phyloP scores from a whole-genome alignment of 2,888 invertebrate genomes.

The Lissonota sp. region DNA sequence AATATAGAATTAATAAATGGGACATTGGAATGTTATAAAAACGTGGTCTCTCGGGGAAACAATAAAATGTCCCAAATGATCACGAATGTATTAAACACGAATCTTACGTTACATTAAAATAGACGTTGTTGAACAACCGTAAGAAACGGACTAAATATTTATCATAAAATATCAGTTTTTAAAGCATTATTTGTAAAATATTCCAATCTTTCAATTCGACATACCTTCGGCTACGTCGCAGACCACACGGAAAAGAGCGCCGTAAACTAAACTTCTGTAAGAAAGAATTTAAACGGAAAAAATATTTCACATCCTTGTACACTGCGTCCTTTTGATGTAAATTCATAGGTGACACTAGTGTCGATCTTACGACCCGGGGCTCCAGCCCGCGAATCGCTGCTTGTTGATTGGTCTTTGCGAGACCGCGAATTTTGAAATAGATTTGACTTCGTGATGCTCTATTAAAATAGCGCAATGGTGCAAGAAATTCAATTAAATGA shows the following conservation, averaged over 20 bases:
- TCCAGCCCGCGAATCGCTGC: no score
- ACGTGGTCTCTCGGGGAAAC: slow-evolving; percentile 18
- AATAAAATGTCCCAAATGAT: slow-evolving; percentile 3
- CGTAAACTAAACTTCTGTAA: slow-evolving; percentile 39
- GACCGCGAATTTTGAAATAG: no score
- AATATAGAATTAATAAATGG: neutral
- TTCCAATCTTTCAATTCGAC: slow-evolving; percentile 59
- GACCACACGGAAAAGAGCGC: slow-evolving; percentile 70
- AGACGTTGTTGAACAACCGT: neutral
- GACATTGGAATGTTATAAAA: slow-evolving; percentile 20
- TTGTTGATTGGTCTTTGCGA: no score
- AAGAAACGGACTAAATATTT: slow-evolving; percentile 18
- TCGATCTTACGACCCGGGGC: no score
- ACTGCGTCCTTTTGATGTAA: no score
- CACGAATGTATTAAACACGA: slow-evolving; percentile 10
- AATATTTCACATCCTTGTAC: no score
- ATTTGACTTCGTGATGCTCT: no score
- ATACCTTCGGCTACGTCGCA: slow-evolving; percentile 74
- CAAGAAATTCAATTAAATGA: no score
- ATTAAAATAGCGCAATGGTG: no score
- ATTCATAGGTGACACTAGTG: no score
- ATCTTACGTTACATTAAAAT: slow-evolving; percentile 1
- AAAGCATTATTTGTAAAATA: slow-evolving; percentile 40
- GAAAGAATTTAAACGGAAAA: no score
- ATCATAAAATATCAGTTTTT: slow-evolving; percentile 12